Conservation (phyloP, 2,888 invertebrate species). For the Linnaemya tessellans region DNA sequence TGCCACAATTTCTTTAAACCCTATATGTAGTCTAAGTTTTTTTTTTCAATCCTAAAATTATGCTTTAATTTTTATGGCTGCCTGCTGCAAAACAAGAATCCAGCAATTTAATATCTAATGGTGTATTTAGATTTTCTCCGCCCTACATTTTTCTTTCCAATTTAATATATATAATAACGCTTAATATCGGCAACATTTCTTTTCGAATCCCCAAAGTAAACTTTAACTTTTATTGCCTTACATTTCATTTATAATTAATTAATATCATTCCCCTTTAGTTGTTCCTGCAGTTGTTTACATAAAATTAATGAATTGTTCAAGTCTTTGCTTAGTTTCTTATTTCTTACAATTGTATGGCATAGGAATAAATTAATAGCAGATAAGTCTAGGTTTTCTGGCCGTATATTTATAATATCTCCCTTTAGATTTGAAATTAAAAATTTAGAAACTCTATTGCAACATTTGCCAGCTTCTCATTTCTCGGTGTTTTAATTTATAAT, state of each 20-base stretch:
- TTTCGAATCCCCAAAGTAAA: slow-evolving; percentile 44
- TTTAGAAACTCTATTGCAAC: slow-evolving; percentile 39
- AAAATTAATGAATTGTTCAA: slow-evolving; percentile 49
- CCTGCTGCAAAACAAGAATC: neutral
- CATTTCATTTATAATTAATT: slow-evolving; percentile 53
- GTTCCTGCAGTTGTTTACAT: slow-evolving; percentile 25
- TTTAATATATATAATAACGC: neutral
- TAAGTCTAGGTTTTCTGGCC: slow-evolving; percentile 31
- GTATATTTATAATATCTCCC: slow-evolving; percentile 52
- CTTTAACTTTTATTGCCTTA: slow-evolving; percentile 37
- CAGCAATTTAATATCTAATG: neutral
- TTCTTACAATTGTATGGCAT: neutral
- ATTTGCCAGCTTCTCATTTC: neutral
- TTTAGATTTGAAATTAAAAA: slow-evolving; percentile 62
- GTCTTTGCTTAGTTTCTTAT: slow-evolving; percentile 1
- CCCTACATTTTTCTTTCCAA: neutral
- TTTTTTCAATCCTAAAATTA: too few species aligned
- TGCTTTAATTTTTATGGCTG: too few species aligned
- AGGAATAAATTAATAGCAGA: slow-evolving; percentile 25
- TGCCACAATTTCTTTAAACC: too few species aligned
- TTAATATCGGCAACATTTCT: neutral
- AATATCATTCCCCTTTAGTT: slow-evolving; percentile 23
- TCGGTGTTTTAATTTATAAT: neutral
- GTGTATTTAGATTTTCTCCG: neutral
- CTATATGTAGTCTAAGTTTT: too few species aligned